Evolutionary conservation across 1,140 invertebrate species (phyloP).

Genomic region (Aphaenogaster ashmeadi): DNA sequence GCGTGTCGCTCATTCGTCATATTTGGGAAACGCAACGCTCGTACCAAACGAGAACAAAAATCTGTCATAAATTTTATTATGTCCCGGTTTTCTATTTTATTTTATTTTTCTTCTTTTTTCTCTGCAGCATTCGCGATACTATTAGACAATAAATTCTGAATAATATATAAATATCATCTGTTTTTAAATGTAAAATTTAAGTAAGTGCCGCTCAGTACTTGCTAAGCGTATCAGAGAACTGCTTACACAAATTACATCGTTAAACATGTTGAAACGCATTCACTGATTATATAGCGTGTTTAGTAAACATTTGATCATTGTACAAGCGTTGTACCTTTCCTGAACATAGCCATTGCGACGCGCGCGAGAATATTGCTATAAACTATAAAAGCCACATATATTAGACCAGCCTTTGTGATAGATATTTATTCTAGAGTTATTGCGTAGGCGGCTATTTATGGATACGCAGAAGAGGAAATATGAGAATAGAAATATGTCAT

Average conservation of each 20-base stretch:
- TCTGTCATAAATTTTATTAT: neutral
- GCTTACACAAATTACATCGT: neutral
- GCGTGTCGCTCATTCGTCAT: neutral
- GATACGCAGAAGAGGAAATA: conserved; percentile 19
- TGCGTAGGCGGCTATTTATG: conserved; percentile 73
- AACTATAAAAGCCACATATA: conserved; percentile 66
- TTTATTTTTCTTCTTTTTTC: neutral
- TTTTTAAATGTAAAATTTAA: neutral
- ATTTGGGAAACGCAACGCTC: conserved; percentile 10
- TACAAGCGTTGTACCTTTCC: conserved; percentile 1
- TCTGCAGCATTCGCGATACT: neutral
- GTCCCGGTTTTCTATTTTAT: neutral
- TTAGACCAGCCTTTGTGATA: conserved; percentile 85
- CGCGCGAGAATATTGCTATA: conserved; percentile 34
- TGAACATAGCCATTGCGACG: neutral
- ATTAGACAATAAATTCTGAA: neutral
- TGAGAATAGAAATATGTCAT: conserved; percentile 6
- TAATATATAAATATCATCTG: neutral
- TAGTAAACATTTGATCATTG: neutral
- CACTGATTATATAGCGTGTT: neutral
- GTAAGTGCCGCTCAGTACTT: neutral
- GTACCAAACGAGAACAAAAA: neutral
- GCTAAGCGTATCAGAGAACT: neutral
- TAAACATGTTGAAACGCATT: neutral
- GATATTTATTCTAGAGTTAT: conserved; percentile 85